A percentile compares a stretch with the other conserved stretches of the same genome.
Conservation (phyloP, 64 coral and sea anemone genomes). For the Orbicella faveolata region DNA sequence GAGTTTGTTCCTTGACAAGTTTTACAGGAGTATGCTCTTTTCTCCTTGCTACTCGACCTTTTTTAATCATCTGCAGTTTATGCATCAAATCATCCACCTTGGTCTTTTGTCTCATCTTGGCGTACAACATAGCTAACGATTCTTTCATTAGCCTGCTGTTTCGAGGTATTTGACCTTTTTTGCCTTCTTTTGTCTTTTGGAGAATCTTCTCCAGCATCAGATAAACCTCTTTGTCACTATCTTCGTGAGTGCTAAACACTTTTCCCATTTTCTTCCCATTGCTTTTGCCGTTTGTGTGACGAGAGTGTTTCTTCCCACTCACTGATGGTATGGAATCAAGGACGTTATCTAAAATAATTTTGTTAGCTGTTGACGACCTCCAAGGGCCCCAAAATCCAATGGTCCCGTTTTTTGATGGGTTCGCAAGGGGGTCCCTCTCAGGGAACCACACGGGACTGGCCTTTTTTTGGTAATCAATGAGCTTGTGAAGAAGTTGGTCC, state of each 20-base stretch:
- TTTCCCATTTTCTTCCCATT: background rate
- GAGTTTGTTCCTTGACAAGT: background rate
- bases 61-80: conserved; percentile 40
- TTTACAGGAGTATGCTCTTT: background rate
- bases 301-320: background rate
- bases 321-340: conserved; percentile 22
- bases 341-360: conserved; percentile 44
- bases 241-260: conserved; percentile 19
- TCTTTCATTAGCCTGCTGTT: background rate
- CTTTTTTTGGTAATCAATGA: conserved; percentile 64
- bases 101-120: conserved; percentile 18
- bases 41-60: background rate
- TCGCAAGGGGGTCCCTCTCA: conserved; percentile 59
- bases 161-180: conserved; percentile 9
- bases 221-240: conserved; percentile 11
- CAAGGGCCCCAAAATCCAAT: conserved; percentile 82
- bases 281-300: background rate
- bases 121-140: conserved; percentile 8
- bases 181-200: background rate
- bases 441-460: conserved; percentile 76
- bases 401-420: conserved; percentile 21
- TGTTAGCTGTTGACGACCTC: conserved; percentile 39
- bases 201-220: conserved; percentile 19
- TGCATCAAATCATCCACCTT: conserved; percentile 8
- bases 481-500: conserved; percentile 4